Percentiles rank a stretch among this genome's conserved stretches.
These are phyloP conservation scores for Falco concolor DNA, from an alignment of 2,797 vertebrate genomes.

Conservation along the genomic window DNA sequence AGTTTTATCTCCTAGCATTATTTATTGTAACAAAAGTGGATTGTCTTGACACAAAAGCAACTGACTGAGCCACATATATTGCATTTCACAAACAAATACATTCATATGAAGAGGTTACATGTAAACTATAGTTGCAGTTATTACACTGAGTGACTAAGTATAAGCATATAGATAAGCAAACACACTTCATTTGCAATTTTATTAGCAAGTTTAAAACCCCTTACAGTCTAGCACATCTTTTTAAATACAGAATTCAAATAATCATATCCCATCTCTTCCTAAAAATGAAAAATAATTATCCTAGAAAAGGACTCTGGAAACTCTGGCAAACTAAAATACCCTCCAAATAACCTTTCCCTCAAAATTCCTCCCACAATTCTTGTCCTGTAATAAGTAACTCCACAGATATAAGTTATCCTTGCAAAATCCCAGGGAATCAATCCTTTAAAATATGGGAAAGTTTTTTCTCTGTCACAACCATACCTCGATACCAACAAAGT, in stretches of 20 bases:
- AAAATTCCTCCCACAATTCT: background rate
- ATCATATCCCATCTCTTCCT: background rate
- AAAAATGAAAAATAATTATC: background rate
- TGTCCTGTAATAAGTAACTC: background rate
- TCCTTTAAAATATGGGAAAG: background rate
- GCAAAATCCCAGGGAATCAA: background rate
- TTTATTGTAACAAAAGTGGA: background rate
- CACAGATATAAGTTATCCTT: background rate
- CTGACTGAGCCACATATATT: background rate
- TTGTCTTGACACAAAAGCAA: background rate
- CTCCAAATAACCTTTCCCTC: background rate
- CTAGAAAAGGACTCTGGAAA: background rate
- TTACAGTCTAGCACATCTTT: background rate
- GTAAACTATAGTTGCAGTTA: background rate
- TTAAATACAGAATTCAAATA: background rate
- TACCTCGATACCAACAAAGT: accelerated
- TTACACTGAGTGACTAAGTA: background rate
- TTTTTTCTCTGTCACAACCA: background rate
- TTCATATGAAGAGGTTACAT: background rate
- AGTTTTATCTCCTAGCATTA: background rate
- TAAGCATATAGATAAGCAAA: background rate
- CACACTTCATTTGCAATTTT: background rate
- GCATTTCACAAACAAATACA: background rate
- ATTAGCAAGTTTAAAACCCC: background rate
- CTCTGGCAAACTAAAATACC: background rate